Conservation (phyloP, 2,888 invertebrate species). For the Coenonympha arcania region DNA sequence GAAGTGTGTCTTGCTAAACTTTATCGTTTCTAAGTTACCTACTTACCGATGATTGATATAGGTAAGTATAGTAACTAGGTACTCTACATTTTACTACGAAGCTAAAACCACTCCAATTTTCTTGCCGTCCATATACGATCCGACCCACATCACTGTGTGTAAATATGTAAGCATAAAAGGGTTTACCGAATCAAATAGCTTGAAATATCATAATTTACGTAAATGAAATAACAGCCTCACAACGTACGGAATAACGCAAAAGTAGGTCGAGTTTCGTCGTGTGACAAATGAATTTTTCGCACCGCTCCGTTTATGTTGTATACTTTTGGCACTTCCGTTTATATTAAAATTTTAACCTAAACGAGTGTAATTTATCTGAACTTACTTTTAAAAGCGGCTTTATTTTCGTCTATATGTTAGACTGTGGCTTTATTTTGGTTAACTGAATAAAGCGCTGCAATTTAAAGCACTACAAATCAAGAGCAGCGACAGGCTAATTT, state of each 20-base stretch:
- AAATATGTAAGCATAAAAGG: slow-evolving; percentile 5
- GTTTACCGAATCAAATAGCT: slow-evolving; percentile 12
- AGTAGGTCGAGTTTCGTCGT: slow-evolving; percentile 50
- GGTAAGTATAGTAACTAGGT: not conserved
- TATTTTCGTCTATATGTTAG: not conserved
- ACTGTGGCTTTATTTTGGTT: too few relatives aligned
- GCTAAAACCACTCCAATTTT: slow-evolving; percentile 12
- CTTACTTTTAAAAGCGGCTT: not conserved
- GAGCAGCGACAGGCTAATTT: too few relatives aligned
- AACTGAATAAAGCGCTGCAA: too few relatives aligned
- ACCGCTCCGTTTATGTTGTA: slow-evolving; percentile 19
- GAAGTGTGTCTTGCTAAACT: too few relatives aligned
- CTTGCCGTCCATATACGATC: slow-evolving; percentile 6
- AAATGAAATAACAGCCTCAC: slow-evolving; percentile 29
- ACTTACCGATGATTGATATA: too few relatives aligned
- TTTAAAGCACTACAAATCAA: too few relatives aligned
- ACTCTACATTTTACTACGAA: not conserved
- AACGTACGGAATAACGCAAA: slow-evolving; percentile 34
- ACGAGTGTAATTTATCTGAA: slow-evolving; percentile 4
- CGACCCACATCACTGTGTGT: slow-evolving; percentile 10
- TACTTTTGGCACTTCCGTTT: slow-evolving; percentile 10
- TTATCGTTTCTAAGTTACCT: too few relatives aligned
- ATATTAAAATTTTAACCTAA: slow-evolving; percentile 11
- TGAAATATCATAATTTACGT: slow-evolving; percentile 24
- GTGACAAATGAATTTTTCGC: slow-evolving; percentile 47